phyloP scores from a whole-genome alignment of 2,113 vertebrate genomes.

The Paralichthys olivaceus region DNA sequence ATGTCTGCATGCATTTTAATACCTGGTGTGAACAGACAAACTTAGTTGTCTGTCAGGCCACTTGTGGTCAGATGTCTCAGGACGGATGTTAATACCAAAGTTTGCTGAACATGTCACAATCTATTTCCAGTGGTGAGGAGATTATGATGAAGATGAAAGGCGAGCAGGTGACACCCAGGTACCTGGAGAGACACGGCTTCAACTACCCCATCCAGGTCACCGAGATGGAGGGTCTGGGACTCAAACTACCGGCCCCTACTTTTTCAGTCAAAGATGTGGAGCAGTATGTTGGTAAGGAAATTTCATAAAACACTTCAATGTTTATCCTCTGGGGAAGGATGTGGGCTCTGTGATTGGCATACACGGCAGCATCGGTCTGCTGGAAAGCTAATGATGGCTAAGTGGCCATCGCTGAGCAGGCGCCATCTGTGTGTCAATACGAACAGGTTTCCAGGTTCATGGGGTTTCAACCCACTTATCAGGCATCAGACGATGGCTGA shows the following conservation, averaged over 20 bases:
- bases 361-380: conserved; percentile 3
- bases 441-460: conserved; percentile 68
- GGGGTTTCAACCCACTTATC: conserved; percentile 74
- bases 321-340: conserved; percentile 30
- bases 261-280: conserved; percentile 96
- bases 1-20: too few species aligned
- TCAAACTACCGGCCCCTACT: conserved; percentile 88
- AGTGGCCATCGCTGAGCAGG: conserved; percentile 55
- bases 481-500: conserved; percentile 63
- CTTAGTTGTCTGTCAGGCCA: not conserved
- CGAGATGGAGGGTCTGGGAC: conserved; percentile 92
- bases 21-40: too few species aligned
- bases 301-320: conserved; percentile 11
- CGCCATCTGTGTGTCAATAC: conserved; percentile 69
- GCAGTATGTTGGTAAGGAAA: conserved; percentile 93
- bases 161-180: conserved; percentile 91
- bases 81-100: too few species aligned
- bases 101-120: not conserved
- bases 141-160: conserved; percentile 92
- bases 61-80: too few species aligned
- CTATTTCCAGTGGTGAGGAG: conserved; percentile 89
- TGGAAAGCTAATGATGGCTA: conserved; percentile 57
- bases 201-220: conserved; percentile 90
- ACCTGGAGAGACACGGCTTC: conserved; percentile 95
- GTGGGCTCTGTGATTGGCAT: conserved; percentile 7